Evolutionary conservation across 2,888 invertebrate species (phyloP), one percentile per base, ranked within the genome.

Genomic region (Zygothrica quintamaculata): DNA sequence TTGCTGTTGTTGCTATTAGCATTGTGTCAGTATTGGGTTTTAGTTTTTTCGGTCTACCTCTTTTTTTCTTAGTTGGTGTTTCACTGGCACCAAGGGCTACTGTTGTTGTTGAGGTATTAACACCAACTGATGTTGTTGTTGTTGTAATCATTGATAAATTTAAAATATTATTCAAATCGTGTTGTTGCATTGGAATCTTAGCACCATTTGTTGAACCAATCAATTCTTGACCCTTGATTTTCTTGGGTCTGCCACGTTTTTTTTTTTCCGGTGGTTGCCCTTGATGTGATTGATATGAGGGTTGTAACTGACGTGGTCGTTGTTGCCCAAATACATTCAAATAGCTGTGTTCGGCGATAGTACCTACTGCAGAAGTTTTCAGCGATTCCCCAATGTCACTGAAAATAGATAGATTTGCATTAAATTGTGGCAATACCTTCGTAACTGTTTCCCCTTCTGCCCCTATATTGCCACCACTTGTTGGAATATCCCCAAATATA

Each of bases 231-330:
- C 82, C 87, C 37, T 90, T 90, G 0, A 90, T 77, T 91, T 97
- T 97, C 92, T 96, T 96, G 64, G 97, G 96, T n/a, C 96, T 92
- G 0, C 97, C 97, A n/a, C 96, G 93, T 90, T 96, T 96, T 92
- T 22, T 5, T 22, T 22, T 5, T 22, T 5, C n/a, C n/a, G n/a
- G n/a, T 0, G 95, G 95, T 55, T 69, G 91, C 8, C 62, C 60
- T n/a, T 60, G 65, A 5, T 67, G 53, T 4, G 25, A 15, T 95
- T n/a, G n/a, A n/a, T n/a, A n/a, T n/a, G n/a, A n/a, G 57, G 66
- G 91, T 15, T 58, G 76, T 8, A 46, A 0, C 1, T 43, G 66
- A 33, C 62, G 18, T 25, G 95, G 94, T 58, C 65, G 91, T 15
- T 58, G 76, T 8, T 50, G 1, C 2, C 65, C 57, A 18, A 71